phyloP scores from a whole-genome alignment of 2,797 vertebrate species.

The Trachops cirrhosus region DNA sequence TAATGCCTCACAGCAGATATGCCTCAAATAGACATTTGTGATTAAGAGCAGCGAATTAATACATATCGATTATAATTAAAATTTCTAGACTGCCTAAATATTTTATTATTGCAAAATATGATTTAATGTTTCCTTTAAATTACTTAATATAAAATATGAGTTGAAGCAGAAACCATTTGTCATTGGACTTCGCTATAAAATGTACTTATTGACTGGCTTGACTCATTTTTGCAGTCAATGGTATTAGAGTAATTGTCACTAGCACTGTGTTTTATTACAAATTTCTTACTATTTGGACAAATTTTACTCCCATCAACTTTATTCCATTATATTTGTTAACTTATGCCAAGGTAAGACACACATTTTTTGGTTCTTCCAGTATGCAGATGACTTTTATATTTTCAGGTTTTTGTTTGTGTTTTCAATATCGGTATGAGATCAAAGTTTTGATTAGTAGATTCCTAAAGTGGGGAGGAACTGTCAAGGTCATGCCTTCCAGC shows the following conservation, averaged over 20 bases:
- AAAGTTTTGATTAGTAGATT: conserved; percentile 11
- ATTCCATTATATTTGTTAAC: neutral
- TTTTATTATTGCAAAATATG: conserved; percentile 70
- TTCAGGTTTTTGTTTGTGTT: neutral
- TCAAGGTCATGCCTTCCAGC: neutral
- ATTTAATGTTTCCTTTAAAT: conserved; percentile 70
- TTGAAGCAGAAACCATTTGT: conserved; percentile 65
- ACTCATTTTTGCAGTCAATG: conserved; percentile 47
- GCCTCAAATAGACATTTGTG: conserved; percentile 50
- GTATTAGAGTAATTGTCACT: conserved; percentile 32
- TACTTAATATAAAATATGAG: conserved; percentile 61
- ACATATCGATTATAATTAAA: conserved; percentile 70
- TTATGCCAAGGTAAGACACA: conserved; percentile 1
- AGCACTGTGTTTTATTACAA: conserved; percentile 44
- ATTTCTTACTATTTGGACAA: conserved; percentile 29
- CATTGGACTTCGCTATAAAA: conserved; percentile 44
- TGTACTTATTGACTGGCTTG: conserved; percentile 55
- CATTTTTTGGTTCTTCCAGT: conserved; percentile 25
- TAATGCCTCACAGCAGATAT: neutral
- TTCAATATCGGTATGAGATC: neutral
- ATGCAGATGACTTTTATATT: neutral
- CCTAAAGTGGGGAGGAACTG: neutral
- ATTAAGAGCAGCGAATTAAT: conserved; percentile 61
- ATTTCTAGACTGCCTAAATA: conserved; percentile 66
- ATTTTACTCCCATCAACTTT: neutral